A percentile compares a stretch with the other conserved stretches of the same genome.
Evolutionary conservation across 2,888 invertebrate genomes (phyloP).

Genomic region (Caenorhabditis zanzibari): DNA sequence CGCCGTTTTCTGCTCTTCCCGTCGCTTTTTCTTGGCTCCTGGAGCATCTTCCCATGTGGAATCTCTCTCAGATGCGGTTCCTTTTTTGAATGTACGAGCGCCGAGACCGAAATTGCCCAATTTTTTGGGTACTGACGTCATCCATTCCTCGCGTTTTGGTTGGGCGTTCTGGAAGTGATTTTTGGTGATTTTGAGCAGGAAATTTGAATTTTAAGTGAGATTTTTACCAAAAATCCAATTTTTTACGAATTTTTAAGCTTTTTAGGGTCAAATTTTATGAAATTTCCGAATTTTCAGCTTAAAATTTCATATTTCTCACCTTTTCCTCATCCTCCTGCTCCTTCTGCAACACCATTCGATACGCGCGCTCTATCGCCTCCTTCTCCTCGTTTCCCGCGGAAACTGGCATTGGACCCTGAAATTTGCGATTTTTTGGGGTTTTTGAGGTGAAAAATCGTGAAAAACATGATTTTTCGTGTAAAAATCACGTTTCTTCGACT

Average conservation of each 20-base stretch:
- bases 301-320: slow-evolving; percentile 18
- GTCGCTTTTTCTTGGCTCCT: slow-evolving; percentile 57
- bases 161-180: slow-evolving; percentile 47
- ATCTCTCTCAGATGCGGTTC: slow-evolving; percentile 50
- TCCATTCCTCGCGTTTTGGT: slow-evolving; percentile 78
- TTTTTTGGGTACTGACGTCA: slow-evolving; percentile 76
- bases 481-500: too few relatives aligned
- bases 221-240: too few relatives aligned
- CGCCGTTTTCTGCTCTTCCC: slow-evolving; percentile 24
- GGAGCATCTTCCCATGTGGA: slow-evolving; percentile 64
- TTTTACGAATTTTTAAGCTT: too few relatives aligned
- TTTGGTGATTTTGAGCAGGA: not conserved
- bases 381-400: slow-evolving; percentile 50
- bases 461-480: too few relatives aligned
- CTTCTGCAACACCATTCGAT: slow-evolving; percentile 55
- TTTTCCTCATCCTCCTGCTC: slow-evolving; percentile 63
- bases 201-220: not conserved
- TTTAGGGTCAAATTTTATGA: too few relatives aligned
- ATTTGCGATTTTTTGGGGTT: not conserved
- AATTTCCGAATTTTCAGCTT: not conserved
- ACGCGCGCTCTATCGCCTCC: slow-evolving; percentile 43
- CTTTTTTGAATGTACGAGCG: slow-evolving; percentile 72
- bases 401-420: slow-evolving; percentile 64
- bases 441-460: slow-evolving; percentile 11
- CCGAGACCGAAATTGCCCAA: slow-evolving; percentile 75